A percentile compares a stretch with the other conserved stretches of the same genome.
phyloP scores from a whole-genome alignment of 2,113 vertebrate species.

The Lamprotornis superbus region DNA sequence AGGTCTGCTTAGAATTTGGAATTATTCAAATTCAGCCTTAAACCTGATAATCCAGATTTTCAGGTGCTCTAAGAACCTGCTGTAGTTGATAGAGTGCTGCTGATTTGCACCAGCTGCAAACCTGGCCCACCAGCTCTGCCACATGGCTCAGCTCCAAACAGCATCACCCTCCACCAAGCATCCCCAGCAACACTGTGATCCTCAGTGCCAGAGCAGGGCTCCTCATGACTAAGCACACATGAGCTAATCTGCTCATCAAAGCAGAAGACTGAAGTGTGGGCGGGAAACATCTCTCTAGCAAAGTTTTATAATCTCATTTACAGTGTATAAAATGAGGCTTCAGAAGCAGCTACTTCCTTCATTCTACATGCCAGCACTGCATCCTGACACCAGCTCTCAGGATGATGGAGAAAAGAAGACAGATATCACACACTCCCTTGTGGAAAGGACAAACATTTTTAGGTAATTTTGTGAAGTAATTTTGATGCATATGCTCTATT shows the following conservation, averaged over 20 bases:
- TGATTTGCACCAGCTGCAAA: not conserved
- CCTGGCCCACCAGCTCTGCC: not conserved
- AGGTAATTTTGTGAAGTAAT: not conserved
- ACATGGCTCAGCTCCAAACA: not conserved
- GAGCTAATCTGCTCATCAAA: not conserved
- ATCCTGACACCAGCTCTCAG: not conserved
- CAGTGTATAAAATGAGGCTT: not conserved
- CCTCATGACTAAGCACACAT: not conserved
- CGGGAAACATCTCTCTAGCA: not conserved
- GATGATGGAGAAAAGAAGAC: not conserved
- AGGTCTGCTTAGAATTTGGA: not conserved
- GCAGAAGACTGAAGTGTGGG: not conserved
- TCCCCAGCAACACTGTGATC: not conserved
- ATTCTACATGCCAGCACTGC: not conserved
- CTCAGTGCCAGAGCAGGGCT: not conserved
- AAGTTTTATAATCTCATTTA: not conserved
- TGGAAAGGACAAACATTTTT: not conserved
- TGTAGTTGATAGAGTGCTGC: not conserved
- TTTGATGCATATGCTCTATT: not conserved
- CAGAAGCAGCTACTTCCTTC: not conserved
- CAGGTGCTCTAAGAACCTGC: not conserved
- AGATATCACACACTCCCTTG: not conserved
- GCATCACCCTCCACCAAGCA: not conserved
- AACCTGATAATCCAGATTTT: not conserved
- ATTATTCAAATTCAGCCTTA: not conserved